Percentiles rank a stretch among this genome's conserved stretches.
Evolutionary conservation across 2,797 vertebrate genomes (phyloP).

Genomic region (Rhinophrynus dorsalis): DNA sequence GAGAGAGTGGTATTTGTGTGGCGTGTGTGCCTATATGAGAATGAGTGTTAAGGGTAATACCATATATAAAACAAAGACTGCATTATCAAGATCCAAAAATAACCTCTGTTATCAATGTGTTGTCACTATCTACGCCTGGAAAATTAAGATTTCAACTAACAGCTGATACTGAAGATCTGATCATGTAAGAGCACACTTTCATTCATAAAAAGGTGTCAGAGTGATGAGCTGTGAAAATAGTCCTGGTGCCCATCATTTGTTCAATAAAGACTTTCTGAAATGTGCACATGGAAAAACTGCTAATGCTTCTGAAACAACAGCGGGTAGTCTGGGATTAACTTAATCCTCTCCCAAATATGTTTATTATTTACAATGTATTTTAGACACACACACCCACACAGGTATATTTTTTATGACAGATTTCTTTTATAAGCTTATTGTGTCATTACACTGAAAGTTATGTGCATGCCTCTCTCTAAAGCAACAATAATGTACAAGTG

Average conservation of each 20-base stretch:
- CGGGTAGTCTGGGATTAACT: conserved; percentile 63
- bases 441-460: conserved; percentile 14
- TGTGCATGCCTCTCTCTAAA: conserved; percentile 31
- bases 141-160: not conserved
- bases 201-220: conserved; percentile 80
- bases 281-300: conserved; percentile 63
- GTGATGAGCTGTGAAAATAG: conserved; percentile 79
- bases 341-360: conserved; percentile 43
- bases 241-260: conserved; percentile 72
- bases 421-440: conserved; percentile 34
- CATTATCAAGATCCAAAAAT: not conserved
- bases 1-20: too few species aligned
- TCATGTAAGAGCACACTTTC: conserved; percentile 72
- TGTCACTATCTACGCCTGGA: conserved; percentile 1
- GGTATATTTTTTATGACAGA: conserved; percentile 40
- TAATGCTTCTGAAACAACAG: conserved; percentile 42
- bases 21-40: too few species aligned
- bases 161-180: conserved; percentile 21
- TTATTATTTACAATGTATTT: conserved; percentile 36
- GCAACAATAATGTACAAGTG: conserved; percentile 40
- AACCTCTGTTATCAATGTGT: not conserved
- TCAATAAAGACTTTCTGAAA: conserved; percentile 64
- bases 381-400: conserved; percentile 21
- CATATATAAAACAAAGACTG: too few species aligned
- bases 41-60: too few species aligned